These are phyloP conservation scores for Lophius americanus DNA, from an alignment of 2,797 vertebrate genomes.

Conservation along the genomic window DNA sequence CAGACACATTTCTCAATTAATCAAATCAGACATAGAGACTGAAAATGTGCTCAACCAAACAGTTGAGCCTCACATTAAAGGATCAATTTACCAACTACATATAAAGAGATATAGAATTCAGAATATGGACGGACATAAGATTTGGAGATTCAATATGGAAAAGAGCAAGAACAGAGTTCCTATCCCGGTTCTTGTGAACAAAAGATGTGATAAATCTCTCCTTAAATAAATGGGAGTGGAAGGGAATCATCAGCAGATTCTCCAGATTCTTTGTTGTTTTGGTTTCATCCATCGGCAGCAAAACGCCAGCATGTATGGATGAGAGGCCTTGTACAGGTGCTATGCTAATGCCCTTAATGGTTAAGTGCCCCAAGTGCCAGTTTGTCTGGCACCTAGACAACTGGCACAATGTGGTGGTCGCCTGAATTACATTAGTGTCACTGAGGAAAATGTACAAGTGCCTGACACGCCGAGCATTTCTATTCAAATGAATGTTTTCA, in stretches of 20 bases:
- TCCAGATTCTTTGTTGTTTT: constrained; percentile 63
- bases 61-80: no score
- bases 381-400: constrained; percentile 77
- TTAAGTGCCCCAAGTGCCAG: constrained; percentile 79
- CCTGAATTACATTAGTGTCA: constrained; percentile 80
- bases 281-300: constrained; percentile 55
- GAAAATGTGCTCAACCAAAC: no score
- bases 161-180: constrained; percentile 27
- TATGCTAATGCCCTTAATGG: constrained; percentile 80
- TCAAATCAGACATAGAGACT: no score
- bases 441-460: constrained; percentile 69
- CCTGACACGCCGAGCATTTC: constrained; percentile 56
- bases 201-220: constrained; percentile 50
- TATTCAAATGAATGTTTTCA: constrained; percentile 69
- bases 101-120: neutral
- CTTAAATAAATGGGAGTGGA: constrained; percentile 62
- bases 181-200: constrained; percentile 24
- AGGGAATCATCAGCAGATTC: constrained; percentile 47
- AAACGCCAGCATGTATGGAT: constrained; percentile 66
- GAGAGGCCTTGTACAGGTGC: constrained; percentile 69
- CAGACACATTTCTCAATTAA: no score
- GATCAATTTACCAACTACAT: neutral
- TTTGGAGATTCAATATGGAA: constrained; percentile 6
- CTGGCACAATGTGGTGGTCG: constrained; percentile 71
- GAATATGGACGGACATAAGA: constrained; percentile 1